Conservation (phyloP, 35 echinoderm and acorn worm species). For the Lytechinus variegatus region DNA sequence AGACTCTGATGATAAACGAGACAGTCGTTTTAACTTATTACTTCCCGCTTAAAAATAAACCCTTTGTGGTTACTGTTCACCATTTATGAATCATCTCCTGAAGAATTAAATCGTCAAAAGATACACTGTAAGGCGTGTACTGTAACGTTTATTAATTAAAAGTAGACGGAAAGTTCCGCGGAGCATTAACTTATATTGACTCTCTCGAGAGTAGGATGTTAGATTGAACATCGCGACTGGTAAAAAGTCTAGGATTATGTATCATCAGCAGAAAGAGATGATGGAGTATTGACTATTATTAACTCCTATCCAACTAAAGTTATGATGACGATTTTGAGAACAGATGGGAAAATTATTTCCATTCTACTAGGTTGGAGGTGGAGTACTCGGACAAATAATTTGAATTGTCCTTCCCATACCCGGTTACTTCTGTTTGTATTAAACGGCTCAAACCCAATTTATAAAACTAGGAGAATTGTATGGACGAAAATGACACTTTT, state of each 20-base stretch:
- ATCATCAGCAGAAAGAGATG: background rate
- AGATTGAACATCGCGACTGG: background rate
- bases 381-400: background rate
- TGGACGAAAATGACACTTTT: background rate
- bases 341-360: background rate
- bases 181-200: background rate
- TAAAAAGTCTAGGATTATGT: background rate
- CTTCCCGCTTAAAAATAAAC: background rate
- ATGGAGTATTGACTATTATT: background rate
- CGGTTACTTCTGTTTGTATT: background rate
- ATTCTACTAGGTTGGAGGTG: background rate
- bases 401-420: background rate
- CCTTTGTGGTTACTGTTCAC: background rate
- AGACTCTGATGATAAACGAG: background rate
- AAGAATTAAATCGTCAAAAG: background rate
- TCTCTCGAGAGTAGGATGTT: background rate
- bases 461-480: background rate
- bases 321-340: background rate
- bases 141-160: background rate
- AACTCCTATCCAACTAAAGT: background rate
- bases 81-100: background rate
- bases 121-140: background rate
- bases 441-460: background rate
- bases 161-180: background rate
- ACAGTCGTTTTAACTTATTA: conserved; percentile 1